Evolutionary conservation across 2,888 invertebrate species (phyloP).

Genomic region (Aelia acuminata): DNA sequence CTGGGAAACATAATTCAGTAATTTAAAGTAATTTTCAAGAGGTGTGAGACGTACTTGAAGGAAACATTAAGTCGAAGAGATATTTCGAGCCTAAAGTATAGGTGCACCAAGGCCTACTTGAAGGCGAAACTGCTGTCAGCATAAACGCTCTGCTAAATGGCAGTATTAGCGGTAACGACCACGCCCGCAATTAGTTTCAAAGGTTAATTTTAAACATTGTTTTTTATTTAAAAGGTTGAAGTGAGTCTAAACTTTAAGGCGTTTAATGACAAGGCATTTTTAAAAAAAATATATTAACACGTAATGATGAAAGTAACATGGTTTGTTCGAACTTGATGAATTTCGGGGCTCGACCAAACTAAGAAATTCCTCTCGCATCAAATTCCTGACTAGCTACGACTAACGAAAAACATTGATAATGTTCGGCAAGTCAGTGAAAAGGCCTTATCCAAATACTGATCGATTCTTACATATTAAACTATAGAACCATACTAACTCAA

Average conservation of each 20-base stretch:
- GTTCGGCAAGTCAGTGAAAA: too few relatives aligned
- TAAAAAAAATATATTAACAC: too few relatives aligned
- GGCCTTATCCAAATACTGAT: too few relatives aligned
- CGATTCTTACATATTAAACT: too few relatives aligned
- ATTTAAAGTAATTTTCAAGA: not conserved
- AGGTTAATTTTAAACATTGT: slow-evolving; percentile 17
- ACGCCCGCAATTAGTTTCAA: not conserved
- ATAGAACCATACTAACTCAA: too few relatives aligned
- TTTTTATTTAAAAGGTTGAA: not conserved
- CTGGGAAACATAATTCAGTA: not conserved
- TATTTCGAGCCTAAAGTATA: not conserved
- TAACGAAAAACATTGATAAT: too few relatives aligned
- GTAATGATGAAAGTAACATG: too few relatives aligned
- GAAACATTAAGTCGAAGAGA: not conserved
- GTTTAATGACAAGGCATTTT: too few relatives aligned
- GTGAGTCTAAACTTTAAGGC: not conserved
- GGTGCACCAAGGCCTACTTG: not conserved
- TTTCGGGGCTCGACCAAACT: too few relatives aligned
- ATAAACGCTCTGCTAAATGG: not conserved
- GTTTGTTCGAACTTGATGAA: too few relatives aligned
- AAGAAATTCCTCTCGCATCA: too few relatives aligned
- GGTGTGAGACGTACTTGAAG: not conserved
- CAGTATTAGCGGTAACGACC: slow-evolving; percentile 3
- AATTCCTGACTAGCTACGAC: too few relatives aligned
- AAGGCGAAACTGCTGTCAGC: not conserved